These are phyloP conservation scores for Frankliniella fusca DNA, from an alignment of 2,888 invertebrate species.

Conservation along the genomic window DNA sequence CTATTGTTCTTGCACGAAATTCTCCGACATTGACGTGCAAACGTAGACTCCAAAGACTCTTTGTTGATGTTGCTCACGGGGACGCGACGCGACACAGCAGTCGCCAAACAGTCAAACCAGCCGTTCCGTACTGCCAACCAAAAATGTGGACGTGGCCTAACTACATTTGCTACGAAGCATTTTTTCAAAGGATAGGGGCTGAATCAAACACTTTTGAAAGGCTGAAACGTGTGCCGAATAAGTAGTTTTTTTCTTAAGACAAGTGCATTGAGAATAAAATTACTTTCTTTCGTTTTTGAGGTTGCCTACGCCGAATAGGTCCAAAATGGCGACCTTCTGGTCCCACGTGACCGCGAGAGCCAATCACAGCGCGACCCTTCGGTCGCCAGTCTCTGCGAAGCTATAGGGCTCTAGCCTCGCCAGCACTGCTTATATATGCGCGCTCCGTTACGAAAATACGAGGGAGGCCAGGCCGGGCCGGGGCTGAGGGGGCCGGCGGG, in stretches of 20 bases:
- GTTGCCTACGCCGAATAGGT: neutral
- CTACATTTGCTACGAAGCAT: neutral
- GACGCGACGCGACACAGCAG: too few relatives aligned
- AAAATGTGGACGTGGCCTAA: neutral
- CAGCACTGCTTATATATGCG: too few relatives aligned
- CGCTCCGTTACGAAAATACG: too few relatives aligned
- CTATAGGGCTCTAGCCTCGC: too few relatives aligned
- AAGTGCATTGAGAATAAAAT: neutral
- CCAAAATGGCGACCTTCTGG: neutral
- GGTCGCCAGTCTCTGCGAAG: too few relatives aligned
- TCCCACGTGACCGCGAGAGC: neutral
- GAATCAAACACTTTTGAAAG: neutral
- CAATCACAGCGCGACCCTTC: too few relatives aligned
- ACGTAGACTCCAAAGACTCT: neutral
- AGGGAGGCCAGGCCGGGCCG: too few relatives aligned
- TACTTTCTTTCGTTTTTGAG: neutral
- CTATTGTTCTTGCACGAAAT: too few relatives aligned
- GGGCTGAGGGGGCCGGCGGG: too few relatives aligned
- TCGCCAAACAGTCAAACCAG: neutral
- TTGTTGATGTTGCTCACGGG: too few relatives aligned
- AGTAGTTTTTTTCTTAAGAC: neutral
- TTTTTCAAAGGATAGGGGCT: neutral
- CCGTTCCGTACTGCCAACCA: neutral
- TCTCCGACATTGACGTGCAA: neutral
- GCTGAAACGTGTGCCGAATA: neutral